Base-by-base conservation (phyloP, 23 tunicate genomes). In the Corella eumyota region DNA sequence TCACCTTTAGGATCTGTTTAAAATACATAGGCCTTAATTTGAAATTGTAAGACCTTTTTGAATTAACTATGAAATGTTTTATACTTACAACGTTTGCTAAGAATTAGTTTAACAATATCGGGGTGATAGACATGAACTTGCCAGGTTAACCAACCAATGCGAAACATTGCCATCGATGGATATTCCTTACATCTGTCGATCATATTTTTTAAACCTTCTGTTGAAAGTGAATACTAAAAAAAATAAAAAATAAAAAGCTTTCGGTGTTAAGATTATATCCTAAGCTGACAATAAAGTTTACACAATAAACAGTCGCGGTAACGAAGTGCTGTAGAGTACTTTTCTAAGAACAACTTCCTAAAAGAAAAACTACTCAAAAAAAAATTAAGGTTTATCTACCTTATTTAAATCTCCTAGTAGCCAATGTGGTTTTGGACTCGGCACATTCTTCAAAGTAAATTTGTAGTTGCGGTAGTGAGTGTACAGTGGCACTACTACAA, bases 101-200 rank as follows among this genome's bases (percentile, higher is more conserved):
- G 15, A 44, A 44, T 44, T 44, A 11, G 15, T 15, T 44, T 44
- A 11, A 44, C 15, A 15, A 13, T 11, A 15, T 44, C 48, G 15
- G 48, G 48, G 48, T 44, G 48, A 44, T 44, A 44, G 11, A 44
- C 48, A 11, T 44, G 48, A 44, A 44, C 48, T 11, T 44, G 48
- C 15, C n/a, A n/a, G n/a, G 15, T 15, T 15, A 13, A 44, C 48
- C 48, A 44, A 11, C 48, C 48, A 13, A 44, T 44, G 48, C 15
- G 15, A 11, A 11, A 15, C 11, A 15, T 44, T 11, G 15, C 11
- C 15, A 44, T 44, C 15, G 48, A 13, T 15, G 48, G 48, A 44
- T 11, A 44, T 44, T 44, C 48, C 15, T 44, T 44, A 15, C 11
- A 11, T 44, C 48, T 44, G 11, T 44, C 48, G n/a, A n/a, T n/a